Evolutionary conservation across 2,888 invertebrate genomes (phyloP).

Genomic region (Tiliacea aurago): DNA sequence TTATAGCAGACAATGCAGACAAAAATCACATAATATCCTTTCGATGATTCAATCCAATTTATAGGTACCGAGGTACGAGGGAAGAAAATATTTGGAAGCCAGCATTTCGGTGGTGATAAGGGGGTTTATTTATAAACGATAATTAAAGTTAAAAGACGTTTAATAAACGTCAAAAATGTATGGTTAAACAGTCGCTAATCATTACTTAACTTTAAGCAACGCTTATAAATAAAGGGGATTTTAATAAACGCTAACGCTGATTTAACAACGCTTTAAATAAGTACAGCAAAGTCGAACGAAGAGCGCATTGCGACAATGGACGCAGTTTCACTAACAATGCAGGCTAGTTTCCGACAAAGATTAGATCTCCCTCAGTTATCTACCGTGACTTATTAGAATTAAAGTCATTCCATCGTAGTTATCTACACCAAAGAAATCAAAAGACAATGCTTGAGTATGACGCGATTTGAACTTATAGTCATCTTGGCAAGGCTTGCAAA

Average conservation of each 20-base stretch:
- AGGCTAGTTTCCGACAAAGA: constrained; percentile 23
- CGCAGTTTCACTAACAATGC: constrained; percentile 26
- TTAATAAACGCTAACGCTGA: not conserved
- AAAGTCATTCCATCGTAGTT: constrained; percentile 15
- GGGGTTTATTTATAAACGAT: too few relatives aligned
- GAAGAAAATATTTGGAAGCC: not conserved
- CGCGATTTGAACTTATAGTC: constrained; percentile 34
- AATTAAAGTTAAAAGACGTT: too few relatives aligned
- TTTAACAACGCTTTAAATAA: not conserved
- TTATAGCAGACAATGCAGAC: not conserved
- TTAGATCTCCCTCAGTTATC: constrained; percentile 34
- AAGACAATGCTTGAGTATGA: constrained; percentile 46
- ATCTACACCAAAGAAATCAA: constrained; percentile 3
- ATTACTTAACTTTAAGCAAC: too few relatives aligned
- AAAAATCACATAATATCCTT: not conserved
- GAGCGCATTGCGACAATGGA: constrained; percentile 13
- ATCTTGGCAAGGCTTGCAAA: constrained; percentile 35
- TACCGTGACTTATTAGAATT: constrained; percentile 17
- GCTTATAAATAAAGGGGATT: too few relatives aligned
- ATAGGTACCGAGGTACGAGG: too few relatives aligned
- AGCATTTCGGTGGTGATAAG: not conserved
- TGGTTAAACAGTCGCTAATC: too few relatives aligned
- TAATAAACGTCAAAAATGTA: too few relatives aligned
- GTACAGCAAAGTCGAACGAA: not conserved
- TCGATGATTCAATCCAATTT: not conserved